Evolutionary conservation across 2,888 invertebrate species (phyloP).

Genomic region (Minunthozetes semirufus): DNA sequence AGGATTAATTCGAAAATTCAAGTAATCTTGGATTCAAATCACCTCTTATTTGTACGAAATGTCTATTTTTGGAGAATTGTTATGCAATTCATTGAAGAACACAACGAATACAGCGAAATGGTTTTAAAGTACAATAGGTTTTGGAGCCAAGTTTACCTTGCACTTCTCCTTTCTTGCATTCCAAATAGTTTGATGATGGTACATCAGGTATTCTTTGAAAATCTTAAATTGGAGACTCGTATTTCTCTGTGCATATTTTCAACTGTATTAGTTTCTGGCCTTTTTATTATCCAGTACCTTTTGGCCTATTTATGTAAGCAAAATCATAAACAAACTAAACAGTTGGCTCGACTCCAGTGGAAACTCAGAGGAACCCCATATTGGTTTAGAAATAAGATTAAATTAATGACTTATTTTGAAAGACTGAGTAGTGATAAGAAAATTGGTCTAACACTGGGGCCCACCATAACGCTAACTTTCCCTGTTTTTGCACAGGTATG

Average conservation of each 20-base stretch:
- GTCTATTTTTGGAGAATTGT: neutral
- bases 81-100: neutral
- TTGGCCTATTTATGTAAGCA: neutral
- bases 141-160: neutral
- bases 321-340: neutral
- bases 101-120: neutral
- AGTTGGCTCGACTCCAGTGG: neutral
- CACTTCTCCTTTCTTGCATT: neutral
- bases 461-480: neutral
- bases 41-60: too few relatives aligned
- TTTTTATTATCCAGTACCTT: neutral
- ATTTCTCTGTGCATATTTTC: neutral
- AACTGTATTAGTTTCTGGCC: neutral
- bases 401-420: slow-evolving; percentile 1
- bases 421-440: neutral
- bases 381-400: neutral
- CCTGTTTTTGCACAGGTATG: neutral
- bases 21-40: too few relatives aligned
- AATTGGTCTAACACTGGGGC: neutral
- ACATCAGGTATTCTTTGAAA: neutral
- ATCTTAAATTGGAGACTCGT: neutral
- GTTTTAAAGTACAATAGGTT: neutral
- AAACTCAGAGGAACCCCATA: neutral
- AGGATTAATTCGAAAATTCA: too few relatives aligned
- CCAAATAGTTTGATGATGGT: neutral